phyloP scores from a whole-genome alignment of 2,797 vertebrate genomes.

The Lithobates sylvaticus region DNA sequence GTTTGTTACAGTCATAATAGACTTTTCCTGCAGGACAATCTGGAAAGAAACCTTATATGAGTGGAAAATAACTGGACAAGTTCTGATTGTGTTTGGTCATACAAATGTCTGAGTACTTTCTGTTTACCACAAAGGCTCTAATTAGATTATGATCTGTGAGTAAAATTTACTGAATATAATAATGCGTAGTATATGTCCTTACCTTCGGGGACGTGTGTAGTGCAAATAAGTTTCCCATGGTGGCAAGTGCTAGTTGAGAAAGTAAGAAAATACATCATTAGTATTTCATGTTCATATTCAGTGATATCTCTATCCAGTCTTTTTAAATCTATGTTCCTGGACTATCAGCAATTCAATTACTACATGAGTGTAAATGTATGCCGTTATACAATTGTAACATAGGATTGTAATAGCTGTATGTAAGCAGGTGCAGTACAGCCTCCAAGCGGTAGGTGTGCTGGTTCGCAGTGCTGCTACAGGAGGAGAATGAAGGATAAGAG shows the following conservation, averaged over 20 bases:
- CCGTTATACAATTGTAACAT: background rate
- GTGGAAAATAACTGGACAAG: background rate
- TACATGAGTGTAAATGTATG: background rate
- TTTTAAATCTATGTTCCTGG: too few relatives aligned
- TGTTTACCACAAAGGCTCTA: background rate
- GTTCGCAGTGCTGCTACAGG: too few relatives aligned
- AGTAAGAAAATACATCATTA: slow-evolving; percentile 13
- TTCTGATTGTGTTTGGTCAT: background rate
- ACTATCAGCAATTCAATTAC: background rate
- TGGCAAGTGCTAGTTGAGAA: slow-evolving; percentile 85
- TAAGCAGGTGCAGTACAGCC: too few relatives aligned
- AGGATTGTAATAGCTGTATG: too few relatives aligned
- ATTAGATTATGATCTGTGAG: background rate
- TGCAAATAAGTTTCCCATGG: slow-evolving; percentile 85
- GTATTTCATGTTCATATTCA: background rate
- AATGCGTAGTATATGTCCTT: slow-evolving; percentile 68
- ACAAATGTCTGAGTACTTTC: background rate
- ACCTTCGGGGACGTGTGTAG: slow-evolving; percentile 62
- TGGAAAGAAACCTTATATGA: slow-evolving; percentile 61
- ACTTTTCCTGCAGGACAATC: slow-evolving; percentile 70
- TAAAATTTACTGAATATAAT: background rate
- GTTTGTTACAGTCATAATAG: slow-evolving; percentile 70
- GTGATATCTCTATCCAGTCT: background rate
- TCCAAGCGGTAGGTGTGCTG: too few relatives aligned
- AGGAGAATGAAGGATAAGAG: too few relatives aligned